Conservation (phyloP, 1,140 invertebrate species). For the Cecropterus lyciades region DNA sequence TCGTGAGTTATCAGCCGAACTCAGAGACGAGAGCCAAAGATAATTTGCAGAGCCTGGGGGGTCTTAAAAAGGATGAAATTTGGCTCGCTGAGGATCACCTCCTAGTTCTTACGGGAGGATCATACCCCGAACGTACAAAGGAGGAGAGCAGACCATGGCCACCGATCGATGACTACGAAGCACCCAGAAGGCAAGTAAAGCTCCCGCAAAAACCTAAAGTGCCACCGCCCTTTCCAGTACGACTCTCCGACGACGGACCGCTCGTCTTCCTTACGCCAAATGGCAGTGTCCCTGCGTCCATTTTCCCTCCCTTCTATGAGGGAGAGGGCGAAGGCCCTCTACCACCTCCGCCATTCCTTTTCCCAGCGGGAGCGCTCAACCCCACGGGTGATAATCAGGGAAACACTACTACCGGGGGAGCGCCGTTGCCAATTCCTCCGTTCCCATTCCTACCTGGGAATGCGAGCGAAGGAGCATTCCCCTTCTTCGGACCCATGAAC, state of each 20-base stretch:
- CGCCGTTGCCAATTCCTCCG: slow-evolving; percentile 85
- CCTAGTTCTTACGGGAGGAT: slow-evolving; percentile 92
- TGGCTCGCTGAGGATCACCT: slow-evolving; percentile 95
- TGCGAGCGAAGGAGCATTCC: slow-evolving; percentile 84
- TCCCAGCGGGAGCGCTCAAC: slow-evolving; percentile 83
- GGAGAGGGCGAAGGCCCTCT: slow-evolving; percentile 86
- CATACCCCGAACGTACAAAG: slow-evolving; percentile 85
- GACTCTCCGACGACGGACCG: slow-evolving; percentile 91
- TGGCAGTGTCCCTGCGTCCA: slow-evolving; percentile 82
- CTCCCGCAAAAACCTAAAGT: slow-evolving; percentile 90
- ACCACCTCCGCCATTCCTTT: slow-evolving; percentile 83
- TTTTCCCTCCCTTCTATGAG: slow-evolving; percentile 77
- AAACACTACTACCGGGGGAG: slow-evolving; percentile 86
- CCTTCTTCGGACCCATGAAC: slow-evolving; percentile 84
- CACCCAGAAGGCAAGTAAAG: slow-evolving; percentile 91
- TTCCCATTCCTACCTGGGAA: slow-evolving; percentile 85
- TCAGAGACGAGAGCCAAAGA: slow-evolving; percentile 90
- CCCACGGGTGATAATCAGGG: slow-evolving; percentile 82
- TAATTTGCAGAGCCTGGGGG: slow-evolving; percentile 91
- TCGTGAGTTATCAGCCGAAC: slow-evolving; percentile 91
- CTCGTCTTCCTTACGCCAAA: slow-evolving; percentile 89
- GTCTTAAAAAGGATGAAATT: slow-evolving; percentile 92
- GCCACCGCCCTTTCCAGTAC: slow-evolving; percentile 95
- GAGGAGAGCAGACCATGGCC: slow-evolving; percentile 86
- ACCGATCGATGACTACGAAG: slow-evolving; percentile 92